Evolutionary conservation across 2,113 vertebrate species (phyloP).

Genomic region (Butastur rufipennis): DNA sequence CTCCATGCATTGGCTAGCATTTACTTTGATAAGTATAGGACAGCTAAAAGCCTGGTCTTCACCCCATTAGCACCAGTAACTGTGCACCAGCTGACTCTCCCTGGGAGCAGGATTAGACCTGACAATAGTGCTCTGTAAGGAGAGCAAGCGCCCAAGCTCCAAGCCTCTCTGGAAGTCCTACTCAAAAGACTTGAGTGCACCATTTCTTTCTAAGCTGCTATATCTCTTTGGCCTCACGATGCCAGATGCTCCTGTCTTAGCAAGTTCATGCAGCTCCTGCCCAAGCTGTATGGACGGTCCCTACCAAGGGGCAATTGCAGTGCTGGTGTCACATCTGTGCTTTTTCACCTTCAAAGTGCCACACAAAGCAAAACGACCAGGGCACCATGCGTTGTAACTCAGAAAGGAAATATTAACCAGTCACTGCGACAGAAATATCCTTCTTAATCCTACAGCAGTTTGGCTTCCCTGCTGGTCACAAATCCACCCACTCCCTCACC

Average conservation of each 20-base stretch:
- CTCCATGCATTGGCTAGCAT: not conserved
- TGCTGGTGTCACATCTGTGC: not conserved
- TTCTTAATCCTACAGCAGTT: conserved; percentile 46
- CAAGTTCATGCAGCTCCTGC: not conserved
- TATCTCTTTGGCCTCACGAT: not conserved
- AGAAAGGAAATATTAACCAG: conserved; percentile 37
- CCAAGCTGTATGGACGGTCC: not conserved
- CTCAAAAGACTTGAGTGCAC: not conserved
- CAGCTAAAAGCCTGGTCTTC: not conserved
- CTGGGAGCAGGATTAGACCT: not conserved
- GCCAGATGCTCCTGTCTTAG: not conserved
- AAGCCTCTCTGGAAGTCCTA: not conserved
- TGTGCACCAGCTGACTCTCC: not conserved
- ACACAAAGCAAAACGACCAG: not conserved
- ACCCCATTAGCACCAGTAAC: not conserved
- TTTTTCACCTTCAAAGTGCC: not conserved
- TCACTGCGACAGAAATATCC: conserved; percentile 51
- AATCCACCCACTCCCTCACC: conserved; percentile 38
- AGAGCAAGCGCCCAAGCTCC: not conserved
- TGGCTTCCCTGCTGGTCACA: not conserved
- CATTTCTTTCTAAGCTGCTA: not conserved
- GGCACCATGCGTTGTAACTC: not conserved
- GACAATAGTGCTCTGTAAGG: rapidly evolving
- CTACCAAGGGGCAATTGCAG: not conserved
- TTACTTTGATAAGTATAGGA: not conserved